Conservation (phyloP, 64 coral and sea anemone species). For the Acropora yongei region DNA sequence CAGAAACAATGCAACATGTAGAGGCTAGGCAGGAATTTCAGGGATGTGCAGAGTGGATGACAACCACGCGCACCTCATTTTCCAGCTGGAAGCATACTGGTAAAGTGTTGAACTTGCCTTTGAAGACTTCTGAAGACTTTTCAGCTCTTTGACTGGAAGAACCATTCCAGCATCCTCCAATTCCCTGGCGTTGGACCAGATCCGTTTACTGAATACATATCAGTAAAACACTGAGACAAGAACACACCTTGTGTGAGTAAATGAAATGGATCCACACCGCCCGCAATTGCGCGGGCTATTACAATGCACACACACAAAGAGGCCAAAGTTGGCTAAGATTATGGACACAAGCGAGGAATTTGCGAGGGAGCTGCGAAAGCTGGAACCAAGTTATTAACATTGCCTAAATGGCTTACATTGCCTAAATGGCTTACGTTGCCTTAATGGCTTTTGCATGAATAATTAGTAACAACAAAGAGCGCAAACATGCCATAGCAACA, state of each 20-base stretch:
- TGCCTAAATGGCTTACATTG: no score
- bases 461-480: background rate
- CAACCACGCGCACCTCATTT: no score
- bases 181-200: background rate
- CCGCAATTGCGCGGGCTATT: no score
- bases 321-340: background rate
- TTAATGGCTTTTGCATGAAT: no score
- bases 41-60: no score
- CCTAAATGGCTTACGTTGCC: no score
- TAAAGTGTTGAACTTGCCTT: background rate
- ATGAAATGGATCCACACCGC: no score
- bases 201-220: background rate
- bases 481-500: background rate
- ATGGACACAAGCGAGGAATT: background rate
- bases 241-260: no score
- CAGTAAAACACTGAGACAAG: background rate
- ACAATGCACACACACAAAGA: background rate
- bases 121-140: slow-evolving; percentile 14
- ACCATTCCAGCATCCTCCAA: background rate
- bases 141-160: background rate
- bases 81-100: background rate
- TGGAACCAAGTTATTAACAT: no score
- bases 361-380: no score
- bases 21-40: background rate
- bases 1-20: background rate